Evolutionary conservation across 37 sponge, comb jelly and placozoan species (phyloP).

Genomic region (Halichondria panicea): DNA sequence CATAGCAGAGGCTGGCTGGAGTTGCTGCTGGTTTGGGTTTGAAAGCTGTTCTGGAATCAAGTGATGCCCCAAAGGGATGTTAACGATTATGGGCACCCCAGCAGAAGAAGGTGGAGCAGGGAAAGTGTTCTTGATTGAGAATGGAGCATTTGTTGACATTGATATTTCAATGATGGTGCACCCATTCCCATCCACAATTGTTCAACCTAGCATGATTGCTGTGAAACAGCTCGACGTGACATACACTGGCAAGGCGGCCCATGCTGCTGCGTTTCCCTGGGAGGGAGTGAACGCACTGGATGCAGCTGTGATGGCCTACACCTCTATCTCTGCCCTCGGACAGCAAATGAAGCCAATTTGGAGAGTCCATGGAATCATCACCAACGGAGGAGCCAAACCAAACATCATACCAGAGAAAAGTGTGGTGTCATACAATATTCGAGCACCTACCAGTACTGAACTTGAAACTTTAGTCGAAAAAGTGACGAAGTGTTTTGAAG

Average conservation of each 20-base stretch:
- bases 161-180: slow-evolving; percentile 96
- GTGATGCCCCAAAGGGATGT: slow-evolving; percentile 33
- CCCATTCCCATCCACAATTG: slow-evolving; percentile 38
- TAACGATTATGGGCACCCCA: slow-evolving; percentile 90
- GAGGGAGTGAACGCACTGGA: slow-evolving; percentile 92
- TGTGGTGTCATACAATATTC: slow-evolving; percentile 40
- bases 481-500: slow-evolving; percentile 51
- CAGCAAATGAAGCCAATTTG: slow-evolving; percentile 90
- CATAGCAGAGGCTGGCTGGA: slow-evolving; percentile 92
- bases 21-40: slow-evolving; percentile 88
- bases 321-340: slow-evolving; percentile 72
- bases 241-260: slow-evolving; percentile 78
- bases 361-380: slow-evolving; percentile 86
- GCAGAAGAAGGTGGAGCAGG: slow-evolving; percentile 90
- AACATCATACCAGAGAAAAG: slow-evolving; percentile 84
- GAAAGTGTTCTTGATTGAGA: slow-evolving; percentile 71
- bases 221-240: neutral
- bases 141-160: slow-evolving; percentile 75
- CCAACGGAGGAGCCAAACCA: slow-evolving; percentile 82
- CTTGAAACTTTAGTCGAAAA: slow-evolving; percentile 52
- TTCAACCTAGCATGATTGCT: slow-evolving; percentile 28
- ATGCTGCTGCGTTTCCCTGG: slow-evolving; percentile 84
- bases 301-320: slow-evolving; percentile 93
- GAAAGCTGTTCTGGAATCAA: slow-evolving; percentile 68
- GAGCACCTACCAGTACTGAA: slow-evolving; percentile 70